These are phyloP conservation scores for Bellardia pandia DNA, from an alignment of 2,888 invertebrate genomes.

Conservation along the genomic window DNA sequence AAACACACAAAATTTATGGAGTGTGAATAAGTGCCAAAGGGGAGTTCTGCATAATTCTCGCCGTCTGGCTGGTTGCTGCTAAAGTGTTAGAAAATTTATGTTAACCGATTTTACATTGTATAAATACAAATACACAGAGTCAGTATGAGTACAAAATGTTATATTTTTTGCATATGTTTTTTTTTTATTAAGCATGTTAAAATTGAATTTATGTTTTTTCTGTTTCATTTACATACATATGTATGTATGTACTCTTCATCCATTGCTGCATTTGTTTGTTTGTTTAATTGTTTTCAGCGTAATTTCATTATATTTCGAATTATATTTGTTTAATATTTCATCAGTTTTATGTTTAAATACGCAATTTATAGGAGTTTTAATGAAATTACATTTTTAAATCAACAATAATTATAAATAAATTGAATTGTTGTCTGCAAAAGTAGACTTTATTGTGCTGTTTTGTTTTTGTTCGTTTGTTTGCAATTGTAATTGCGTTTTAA, in stretches of 20 bases:
- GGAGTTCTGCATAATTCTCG: slow-evolving; percentile 41
- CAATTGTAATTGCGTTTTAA: slow-evolving; percentile 22
- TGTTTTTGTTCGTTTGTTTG: background rate
- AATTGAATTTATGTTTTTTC: slow-evolving; percentile 8
- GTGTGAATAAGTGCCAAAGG: slow-evolving; percentile 68
- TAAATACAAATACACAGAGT: slow-evolving; percentile 11
- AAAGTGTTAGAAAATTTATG: slow-evolving; percentile 63
- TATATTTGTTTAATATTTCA: slow-evolving; percentile 19
- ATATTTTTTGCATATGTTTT: background rate
- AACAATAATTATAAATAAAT: slow-evolving; percentile 32
- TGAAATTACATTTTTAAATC: slow-evolving; percentile 31
- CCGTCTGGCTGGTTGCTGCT: slow-evolving; percentile 11
- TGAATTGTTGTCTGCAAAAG: slow-evolving; percentile 6
- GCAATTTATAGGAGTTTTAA: slow-evolving; percentile 14
- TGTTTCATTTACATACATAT: background rate
- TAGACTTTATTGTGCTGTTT: background rate
- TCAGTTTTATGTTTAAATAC: slow-evolving; percentile 10
- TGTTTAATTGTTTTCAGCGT: background rate
- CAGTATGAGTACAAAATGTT: background rate
- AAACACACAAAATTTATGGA: slow-evolving; percentile 57
- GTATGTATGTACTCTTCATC: background rate
- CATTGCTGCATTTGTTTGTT: slow-evolving; percentile 5
- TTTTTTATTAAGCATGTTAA: slow-evolving; percentile 7
- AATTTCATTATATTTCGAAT: slow-evolving; percentile 7
- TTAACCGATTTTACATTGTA: slow-evolving; percentile 45